Evolutionary conservation across 2,888 invertebrate species (phyloP).

Genomic region (Hypomecis atomaria): DNA sequence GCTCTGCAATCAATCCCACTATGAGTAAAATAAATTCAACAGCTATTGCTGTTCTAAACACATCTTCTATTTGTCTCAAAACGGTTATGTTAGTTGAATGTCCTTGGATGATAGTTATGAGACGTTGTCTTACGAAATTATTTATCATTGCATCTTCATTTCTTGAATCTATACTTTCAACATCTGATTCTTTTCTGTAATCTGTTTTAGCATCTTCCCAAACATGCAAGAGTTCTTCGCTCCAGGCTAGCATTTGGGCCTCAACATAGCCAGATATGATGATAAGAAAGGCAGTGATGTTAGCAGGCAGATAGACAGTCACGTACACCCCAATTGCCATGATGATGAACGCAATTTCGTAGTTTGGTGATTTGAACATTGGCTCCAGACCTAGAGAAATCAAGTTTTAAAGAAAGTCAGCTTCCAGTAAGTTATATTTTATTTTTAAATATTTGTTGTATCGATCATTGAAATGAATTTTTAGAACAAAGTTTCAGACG

Average conservation of each 20-base stretch:
- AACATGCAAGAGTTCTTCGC: slow-evolving; percentile 55
- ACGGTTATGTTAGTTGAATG: slow-evolving; percentile 54
- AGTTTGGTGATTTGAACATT: slow-evolving; percentile 61
- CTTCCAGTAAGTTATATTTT: too few species aligned
- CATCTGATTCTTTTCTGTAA: slow-evolving; percentile 5
- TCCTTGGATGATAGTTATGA: slow-evolving; percentile 51
- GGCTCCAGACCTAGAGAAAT: slow-evolving; percentile 60
- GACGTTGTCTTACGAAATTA: slow-evolving; percentile 47
- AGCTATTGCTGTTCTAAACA: slow-evolving; percentile 57
- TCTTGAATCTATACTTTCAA: neutral
- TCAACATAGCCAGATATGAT: slow-evolving; percentile 60
- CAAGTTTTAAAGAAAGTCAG: neutral
- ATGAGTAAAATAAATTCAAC: slow-evolving; percentile 58
- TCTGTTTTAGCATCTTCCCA: slow-evolving; percentile 54
- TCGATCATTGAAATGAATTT: too few species aligned
- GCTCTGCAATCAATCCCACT: slow-evolving; percentile 56
- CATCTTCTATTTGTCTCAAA: slow-evolving; percentile 50
- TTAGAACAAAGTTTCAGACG: too few species aligned
- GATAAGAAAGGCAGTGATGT: slow-evolving; percentile 56
- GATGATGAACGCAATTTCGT: slow-evolving; percentile 53
- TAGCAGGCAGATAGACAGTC: slow-evolving; percentile 53
- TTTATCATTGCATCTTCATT: slow-evolving; percentile 47
- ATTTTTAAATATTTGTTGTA: too few species aligned
- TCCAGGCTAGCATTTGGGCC: slow-evolving; percentile 61
- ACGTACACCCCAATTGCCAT: slow-evolving; percentile 43